Base-by-base conservation (phyloP, 2,797 vertebrate genomes). In the Florisuga fusca region DNA sequence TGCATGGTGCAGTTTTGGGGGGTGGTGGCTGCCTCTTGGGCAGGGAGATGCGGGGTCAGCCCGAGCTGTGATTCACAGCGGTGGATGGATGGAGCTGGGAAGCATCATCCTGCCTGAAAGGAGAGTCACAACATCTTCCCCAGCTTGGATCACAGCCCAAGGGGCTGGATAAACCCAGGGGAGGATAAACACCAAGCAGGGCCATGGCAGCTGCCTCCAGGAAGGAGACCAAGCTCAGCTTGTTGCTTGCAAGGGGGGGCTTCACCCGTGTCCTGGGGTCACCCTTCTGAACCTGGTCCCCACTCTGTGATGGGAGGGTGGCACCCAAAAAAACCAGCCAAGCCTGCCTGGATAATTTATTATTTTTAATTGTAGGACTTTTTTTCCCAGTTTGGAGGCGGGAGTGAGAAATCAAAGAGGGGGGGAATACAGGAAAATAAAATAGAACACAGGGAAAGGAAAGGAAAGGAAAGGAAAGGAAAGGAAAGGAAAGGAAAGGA, bases 91-190 rank as follows among this genome's bases (percentile, higher is more conserved):
- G 84, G 20, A 7, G 51, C 84, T 81, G 94, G 89, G 86, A 53
- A 7, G 0, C 1, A 1, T 3, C 0, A 0, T 23, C 0, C 1
- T 7, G 43, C 26, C 74, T 50, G 51, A 45, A 84, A 75, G 63
- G 45, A 55, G 79, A 74, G 77, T 6, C 75, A 63, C 13, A 31
- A 4, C 22, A 1, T 80, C 91, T 84, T 63, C 51, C 72, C 72
- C 6, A 2, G 23, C 67, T 69, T 73, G 90, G 93, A 91, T 66
- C 25, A 0, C 58, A 57, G 84, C 74, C 84, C 36, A 36, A 36
- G 36, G 36, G 36, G 36, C 9, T 36, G 36, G 36, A 36, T 36
- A 36, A 36, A 36, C 36, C 36, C 78, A 12, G 59, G 36, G 81
- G 34, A 61, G 82, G 94, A 87, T 21, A 59, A 92, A 36, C 36